These are phyloP conservation scores for Plecotus auritus DNA, from an alignment of 2,113 vertebrate genomes.

Conservation along the genomic window DNA sequence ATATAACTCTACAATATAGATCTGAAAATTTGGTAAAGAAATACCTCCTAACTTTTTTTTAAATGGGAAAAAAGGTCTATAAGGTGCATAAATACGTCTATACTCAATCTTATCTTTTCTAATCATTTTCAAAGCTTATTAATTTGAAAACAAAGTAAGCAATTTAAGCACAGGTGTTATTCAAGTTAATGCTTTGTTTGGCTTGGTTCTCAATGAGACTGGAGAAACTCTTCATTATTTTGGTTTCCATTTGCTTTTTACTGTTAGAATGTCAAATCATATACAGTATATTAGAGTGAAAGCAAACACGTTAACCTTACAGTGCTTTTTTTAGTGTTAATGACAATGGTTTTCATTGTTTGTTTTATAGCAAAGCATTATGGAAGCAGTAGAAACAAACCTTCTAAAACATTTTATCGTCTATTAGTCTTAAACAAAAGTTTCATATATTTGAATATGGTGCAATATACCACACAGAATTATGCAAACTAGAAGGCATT, in stretches of 20 bases:
- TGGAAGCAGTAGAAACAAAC: slow-evolving; percentile 21
- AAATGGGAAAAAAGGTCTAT: not conserved
- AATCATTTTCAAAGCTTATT: slow-evolving; percentile 33
- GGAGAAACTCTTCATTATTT: not conserved
- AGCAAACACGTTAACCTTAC: slow-evolving; percentile 47
- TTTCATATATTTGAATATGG: slow-evolving; percentile 61
- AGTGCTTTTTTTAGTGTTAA: slow-evolving; percentile 42
- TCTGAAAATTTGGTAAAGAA: not conserved
- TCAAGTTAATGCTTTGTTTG: not conserved
- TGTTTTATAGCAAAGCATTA: slow-evolving; percentile 47
- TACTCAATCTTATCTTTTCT: not conserved
- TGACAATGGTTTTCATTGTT: slow-evolving; percentile 60
- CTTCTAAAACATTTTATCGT: slow-evolving; percentile 54
- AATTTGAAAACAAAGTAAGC: slow-evolving; percentile 36
- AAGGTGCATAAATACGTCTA: not conserved
- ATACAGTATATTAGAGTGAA: not conserved
- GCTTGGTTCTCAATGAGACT: slow-evolving; percentile 10
- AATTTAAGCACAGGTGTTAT: slow-evolving; percentile 29
- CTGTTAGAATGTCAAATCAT: slow-evolving; percentile 14
- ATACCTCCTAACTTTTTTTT: not conserved
- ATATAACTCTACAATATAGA: not conserved
- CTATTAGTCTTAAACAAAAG: slow-evolving; percentile 59
- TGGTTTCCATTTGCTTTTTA: slow-evolving; percentile 56
- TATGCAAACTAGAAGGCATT: slow-evolving; percentile 66
- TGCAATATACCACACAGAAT: slow-evolving; percentile 16